Evolutionary conservation across 1,140 invertebrate species (phyloP), one percentile per base, ranked within the genome.

Genomic region (Drosophila paulistorum): DNA sequence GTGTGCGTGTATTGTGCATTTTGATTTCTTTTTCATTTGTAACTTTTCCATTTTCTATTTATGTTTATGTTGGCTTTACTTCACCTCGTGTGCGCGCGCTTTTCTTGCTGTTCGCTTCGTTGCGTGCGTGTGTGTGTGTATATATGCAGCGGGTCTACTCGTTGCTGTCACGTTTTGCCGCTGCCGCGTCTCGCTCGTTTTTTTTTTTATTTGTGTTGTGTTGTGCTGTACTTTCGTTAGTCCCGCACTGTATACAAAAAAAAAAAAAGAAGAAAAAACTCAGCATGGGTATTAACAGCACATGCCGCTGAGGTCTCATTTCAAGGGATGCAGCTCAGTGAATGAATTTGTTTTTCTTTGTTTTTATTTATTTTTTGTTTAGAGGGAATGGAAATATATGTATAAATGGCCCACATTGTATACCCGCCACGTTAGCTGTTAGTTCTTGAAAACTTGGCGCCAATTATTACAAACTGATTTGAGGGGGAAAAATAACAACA

Each of bases 201-300:
- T 89, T 89, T 89, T 89, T 90, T 30, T 89, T 87, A 39, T 81
- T 81, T 77, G 70, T 87, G 89, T 89, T 86, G 89, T 89, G 89
- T 85, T 89, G 89, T 89, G 84, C 84, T 89, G 84, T 89, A 89
- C 84, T 89, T 89, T 89, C 45, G 45, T 51, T 26, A 26, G 23
- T 4, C 3, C 3, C 23, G 23, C 45, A 20, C 45, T 51, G 45
- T 51, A 51, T 51, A 51, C 45, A 51, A 51, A 51, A 48, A 30
- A 30, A 30, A 30, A 30, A 26, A 5, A 26, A 26, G 5, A 5
- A 17, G 17, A 17, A 17, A 17, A 30, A 30, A 30, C 30, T 7
- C 30, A 30, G 30, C 30, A 30, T 30, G 6, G 30, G 30, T 7
- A 66, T 70, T 79, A 79, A 73, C 81, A 71, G 61, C 58, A 55